These are phyloP conservation scores for Rhineura floridana DNA, from an alignment of 2,113 vertebrate genomes.

Conservation along the genomic window DNA sequence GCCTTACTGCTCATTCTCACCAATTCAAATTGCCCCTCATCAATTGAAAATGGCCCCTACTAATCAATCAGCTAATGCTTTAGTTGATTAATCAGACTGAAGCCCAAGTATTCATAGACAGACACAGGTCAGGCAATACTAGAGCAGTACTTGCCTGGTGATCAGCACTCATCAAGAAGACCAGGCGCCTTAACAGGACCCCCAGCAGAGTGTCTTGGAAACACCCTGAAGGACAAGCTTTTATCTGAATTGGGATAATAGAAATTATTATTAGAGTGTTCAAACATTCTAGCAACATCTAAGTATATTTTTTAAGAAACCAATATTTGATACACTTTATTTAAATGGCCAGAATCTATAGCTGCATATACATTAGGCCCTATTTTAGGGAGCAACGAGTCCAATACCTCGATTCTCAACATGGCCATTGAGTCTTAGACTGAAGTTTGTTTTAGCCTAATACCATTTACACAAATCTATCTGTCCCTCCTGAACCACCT, in stretches of 20 bases:
- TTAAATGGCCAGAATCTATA: background rate
- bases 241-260: slow-evolving; percentile 68
- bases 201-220: slow-evolving; percentile 79
- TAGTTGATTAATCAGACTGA: background rate
- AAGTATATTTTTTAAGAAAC: background rate
- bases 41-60: background rate
- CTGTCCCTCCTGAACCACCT: background rate
- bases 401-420: background rate
- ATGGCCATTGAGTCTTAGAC: background rate
- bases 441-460: background rate
- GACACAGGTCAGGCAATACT: background rate
- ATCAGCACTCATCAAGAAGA: slow-evolving; percentile 88
- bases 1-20: background rate
- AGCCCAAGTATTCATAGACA: background rate
- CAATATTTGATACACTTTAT: background rate
- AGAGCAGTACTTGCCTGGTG: slow-evolving; percentile 84
- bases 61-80: background rate
- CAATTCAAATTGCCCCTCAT: background rate
- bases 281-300: background rate
- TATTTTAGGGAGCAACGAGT: background rate
- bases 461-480: background rate
- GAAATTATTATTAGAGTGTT: slow-evolving; percentile 11
- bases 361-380: background rate
- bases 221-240: slow-evolving; percentile 77
- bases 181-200: slow-evolving; percentile 84